These are phyloP conservation scores for Alligator mississippiensis DNA, from an alignment of 2,113 vertebrate species.

Conservation along the genomic window DNA sequence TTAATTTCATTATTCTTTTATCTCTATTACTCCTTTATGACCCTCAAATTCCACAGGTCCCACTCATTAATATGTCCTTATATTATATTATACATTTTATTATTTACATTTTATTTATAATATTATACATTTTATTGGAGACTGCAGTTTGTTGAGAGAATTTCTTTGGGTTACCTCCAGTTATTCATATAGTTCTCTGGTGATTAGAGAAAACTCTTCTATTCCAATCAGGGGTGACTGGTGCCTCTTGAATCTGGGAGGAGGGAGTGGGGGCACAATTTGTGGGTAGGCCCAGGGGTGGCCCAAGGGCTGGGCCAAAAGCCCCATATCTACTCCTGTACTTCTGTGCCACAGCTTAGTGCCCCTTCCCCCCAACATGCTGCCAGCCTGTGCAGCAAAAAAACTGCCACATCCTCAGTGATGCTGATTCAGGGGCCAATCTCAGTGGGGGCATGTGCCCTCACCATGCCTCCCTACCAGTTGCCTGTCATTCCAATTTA, in stretches of 20 bases:
- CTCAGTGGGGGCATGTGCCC: too few relatives aligned
- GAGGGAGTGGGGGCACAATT: neutral
- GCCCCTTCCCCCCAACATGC: too few relatives aligned
- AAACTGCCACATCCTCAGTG: too few relatives aligned
- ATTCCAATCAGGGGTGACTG: neutral
- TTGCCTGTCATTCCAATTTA: neutral
- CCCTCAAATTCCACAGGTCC: neutral
- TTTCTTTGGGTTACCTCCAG: neutral
- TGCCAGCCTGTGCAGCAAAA: too few relatives aligned
- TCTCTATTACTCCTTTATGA: neutral
- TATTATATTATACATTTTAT: too few relatives aligned
- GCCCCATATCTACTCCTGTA: too few relatives aligned
- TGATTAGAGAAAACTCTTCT: neutral
- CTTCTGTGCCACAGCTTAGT: too few relatives aligned
- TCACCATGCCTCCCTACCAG: too few relatives aligned
- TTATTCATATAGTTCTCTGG: neutral
- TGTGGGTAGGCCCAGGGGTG: too few relatives aligned
- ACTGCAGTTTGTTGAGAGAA: neutral
- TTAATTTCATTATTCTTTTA: neutral
- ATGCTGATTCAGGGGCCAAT: too few relatives aligned
- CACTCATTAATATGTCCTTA: neutral
- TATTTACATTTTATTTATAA: neutral
- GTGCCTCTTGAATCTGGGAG: neutral
- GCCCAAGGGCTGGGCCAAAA: too few relatives aligned
- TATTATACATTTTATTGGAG: neutral